A percentile compares a stretch with the other conserved stretches of the same genome.
phyloP scores from a whole-genome alignment of 2,888 invertebrate species.

The Cordilura impudica region DNA sequence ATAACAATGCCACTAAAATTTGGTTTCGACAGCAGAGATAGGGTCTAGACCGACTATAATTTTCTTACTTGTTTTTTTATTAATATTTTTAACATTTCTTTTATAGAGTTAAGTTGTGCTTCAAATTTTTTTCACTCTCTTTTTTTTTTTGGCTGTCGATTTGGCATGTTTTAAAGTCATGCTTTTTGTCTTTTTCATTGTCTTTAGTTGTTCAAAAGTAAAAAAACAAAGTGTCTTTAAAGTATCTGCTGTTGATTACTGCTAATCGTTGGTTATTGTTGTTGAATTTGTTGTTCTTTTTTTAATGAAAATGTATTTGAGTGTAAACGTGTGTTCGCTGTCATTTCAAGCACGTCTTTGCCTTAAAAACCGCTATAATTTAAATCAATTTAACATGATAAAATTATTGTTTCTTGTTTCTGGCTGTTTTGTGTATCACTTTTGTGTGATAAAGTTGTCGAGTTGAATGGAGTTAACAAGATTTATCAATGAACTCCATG shows the following conservation, averaged over 20 bases:
- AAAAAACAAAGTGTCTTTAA: too few relatives aligned
- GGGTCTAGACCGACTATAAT: too few relatives aligned
- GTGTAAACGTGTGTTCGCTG: conserved; percentile 57
- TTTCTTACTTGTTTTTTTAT: too few relatives aligned
- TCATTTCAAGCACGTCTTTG: conserved; percentile 51
- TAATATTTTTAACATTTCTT: not conserved
- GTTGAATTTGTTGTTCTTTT: conserved; percentile 9
- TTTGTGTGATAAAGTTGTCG: conserved; percentile 9
- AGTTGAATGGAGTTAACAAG: not conserved
- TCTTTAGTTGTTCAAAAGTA: too few relatives aligned
- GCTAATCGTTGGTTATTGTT: conserved; percentile 31
- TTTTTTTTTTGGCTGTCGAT: not conserved
- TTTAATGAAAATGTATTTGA: not conserved
- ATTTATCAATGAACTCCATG: not conserved
- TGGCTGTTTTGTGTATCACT: not conserved
- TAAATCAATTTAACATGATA: conserved; percentile 40
- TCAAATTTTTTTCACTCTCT: not conserved
- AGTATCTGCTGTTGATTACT: conserved; percentile 31
- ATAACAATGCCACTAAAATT: too few relatives aligned
- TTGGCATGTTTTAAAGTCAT: conserved; percentile 23
- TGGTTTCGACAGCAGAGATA: too few relatives aligned
- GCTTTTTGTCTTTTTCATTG: conserved; percentile 17
- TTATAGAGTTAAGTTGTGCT: not conserved
- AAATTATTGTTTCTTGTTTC: conserved; percentile 23
- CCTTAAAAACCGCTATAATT: conserved; percentile 45